phyloP scores from a whole-genome alignment of 2,888 invertebrate genomes.

The Ischnura elegans region DNA sequence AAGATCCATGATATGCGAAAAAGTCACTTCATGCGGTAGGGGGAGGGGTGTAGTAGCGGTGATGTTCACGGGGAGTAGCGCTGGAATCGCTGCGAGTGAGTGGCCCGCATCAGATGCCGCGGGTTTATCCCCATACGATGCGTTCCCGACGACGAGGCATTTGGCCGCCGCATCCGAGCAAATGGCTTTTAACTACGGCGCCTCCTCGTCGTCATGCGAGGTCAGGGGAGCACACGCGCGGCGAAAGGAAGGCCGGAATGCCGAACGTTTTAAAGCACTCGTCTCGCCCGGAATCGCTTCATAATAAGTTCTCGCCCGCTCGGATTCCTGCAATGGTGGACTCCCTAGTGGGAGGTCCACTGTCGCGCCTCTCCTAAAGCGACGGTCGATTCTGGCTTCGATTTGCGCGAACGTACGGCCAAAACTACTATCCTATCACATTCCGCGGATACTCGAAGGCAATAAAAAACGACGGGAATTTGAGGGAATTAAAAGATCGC shows the following conservation, averaged over 20 bases:
- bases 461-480: not conserved
- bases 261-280: not conserved
- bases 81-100: not conserved
- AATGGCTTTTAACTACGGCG: conserved; percentile 1
- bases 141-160: not conserved
- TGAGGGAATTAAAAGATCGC: not conserved
- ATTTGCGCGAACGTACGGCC: not conserved
- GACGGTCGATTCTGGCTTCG: not conserved
- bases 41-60: not conserved
- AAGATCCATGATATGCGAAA: no score
- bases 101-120: not conserved
- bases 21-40: no score
- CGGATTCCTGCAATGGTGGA: not conserved
- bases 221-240: not conserved
- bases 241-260: not conserved
- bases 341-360: not conserved
- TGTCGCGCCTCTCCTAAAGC: not conserved
- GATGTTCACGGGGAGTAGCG: not conserved
- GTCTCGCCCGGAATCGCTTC: not conserved
- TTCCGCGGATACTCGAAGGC: not conserved
- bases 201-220: not conserved
- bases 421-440: not conserved
- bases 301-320: not conserved
- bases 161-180: not conserved
- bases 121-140: not conserved